Evolutionary conservation across 1,140 invertebrate genomes (phyloP).

Genomic region (Aporrectodea caliginosa): DNA sequence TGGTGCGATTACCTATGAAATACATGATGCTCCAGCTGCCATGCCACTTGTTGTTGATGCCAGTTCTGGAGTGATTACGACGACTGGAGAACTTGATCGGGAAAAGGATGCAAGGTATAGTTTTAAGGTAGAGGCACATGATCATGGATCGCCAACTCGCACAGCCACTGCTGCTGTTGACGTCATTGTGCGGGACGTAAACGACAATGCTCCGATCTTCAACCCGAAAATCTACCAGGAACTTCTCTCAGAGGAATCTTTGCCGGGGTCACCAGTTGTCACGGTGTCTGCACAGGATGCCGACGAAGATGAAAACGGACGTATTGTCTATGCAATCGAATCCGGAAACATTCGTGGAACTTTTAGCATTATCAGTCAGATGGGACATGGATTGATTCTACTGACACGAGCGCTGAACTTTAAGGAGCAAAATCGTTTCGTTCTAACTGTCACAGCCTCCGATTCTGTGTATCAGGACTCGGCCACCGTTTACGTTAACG

Average conservation of each 20-base stretch:
- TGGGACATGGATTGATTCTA: slow-evolving; percentile 80
- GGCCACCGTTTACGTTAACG: slow-evolving; percentile 84
- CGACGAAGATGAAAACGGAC: slow-evolving; percentile 80
- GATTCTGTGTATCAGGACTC: slow-evolving; percentile 85
- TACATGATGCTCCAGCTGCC: slow-evolving; percentile 32
- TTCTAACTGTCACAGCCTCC: slow-evolving; percentile 70
- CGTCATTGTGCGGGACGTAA: slow-evolving; percentile 84
- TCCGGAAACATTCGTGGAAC: slow-evolving; percentile 82
- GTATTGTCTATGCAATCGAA: slow-evolving; percentile 82
- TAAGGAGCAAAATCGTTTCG: slow-evolving; percentile 52
- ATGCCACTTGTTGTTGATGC: slow-evolving; percentile 56
- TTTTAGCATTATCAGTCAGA: slow-evolving; percentile 84
- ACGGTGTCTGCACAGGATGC: slow-evolving; percentile 85
- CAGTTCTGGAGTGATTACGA: slow-evolving; percentile 52
- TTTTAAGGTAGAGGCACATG: slow-evolving; percentile 78
- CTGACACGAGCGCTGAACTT: slow-evolving; percentile 79
- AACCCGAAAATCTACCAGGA: slow-evolving; percentile 83
- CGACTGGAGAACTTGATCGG: slow-evolving; percentile 43
- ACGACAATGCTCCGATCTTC: slow-evolving; percentile 91
- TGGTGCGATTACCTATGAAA: slow-evolving; percentile 42
- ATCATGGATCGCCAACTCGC: slow-evolving; percentile 74
- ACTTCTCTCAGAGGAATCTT: slow-evolving; percentile 80
- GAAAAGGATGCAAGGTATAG: slow-evolving; percentile 59
- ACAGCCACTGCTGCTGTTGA: slow-evolving; percentile 82
- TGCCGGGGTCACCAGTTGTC: slow-evolving; percentile 80